A percentile compares a stretch with the other conserved stretches of the same genome.
Evolutionary conservation across 2,797 vertebrate species (phyloP).

Genomic region (Macropodus opercularis): DNA sequence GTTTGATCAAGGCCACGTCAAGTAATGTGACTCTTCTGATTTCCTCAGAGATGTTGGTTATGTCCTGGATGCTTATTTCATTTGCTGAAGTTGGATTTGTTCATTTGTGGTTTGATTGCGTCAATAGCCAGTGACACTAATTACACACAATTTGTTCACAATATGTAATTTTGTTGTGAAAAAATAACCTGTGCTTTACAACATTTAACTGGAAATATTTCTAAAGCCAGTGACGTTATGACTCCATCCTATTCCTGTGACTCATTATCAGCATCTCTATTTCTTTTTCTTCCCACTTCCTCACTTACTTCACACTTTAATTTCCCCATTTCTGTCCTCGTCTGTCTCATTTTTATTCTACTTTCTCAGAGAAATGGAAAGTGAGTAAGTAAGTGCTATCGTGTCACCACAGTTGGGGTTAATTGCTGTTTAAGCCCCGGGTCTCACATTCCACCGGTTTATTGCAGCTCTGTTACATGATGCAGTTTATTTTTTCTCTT

Average conservation of each 20-base stretch:
- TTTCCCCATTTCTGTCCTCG: not conserved
- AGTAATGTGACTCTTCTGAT: not conserved
- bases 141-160: no score
- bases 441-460: slow-evolving; percentile 50
- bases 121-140: not conserved
- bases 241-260: no score
- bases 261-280: slow-evolving; percentile 15
- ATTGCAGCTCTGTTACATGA: slow-evolving; percentile 43
- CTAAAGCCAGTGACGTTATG: no score
- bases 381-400: slow-evolving; percentile 46
- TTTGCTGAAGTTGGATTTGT: not conserved
- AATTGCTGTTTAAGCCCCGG: slow-evolving; percentile 57
- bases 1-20: not conserved
- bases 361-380: slow-evolving; percentile 23
- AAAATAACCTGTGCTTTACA: no score
- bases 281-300: not conserved
- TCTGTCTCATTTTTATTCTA: slow-evolving; percentile 21
- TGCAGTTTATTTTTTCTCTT: slow-evolving; percentile 39
- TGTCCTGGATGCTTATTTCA: not conserved
- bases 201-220: no score
- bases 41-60: not conserved
- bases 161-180: no score
- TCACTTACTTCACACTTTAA: not conserved
- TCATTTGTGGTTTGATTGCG: not conserved
- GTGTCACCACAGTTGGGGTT: slow-evolving; percentile 46